Percentiles rank a stretch among this genome's conserved stretches.
Conservation (phyloP, 2,797 vertebrate species). For the Sphenopsis melanotis region DNA sequence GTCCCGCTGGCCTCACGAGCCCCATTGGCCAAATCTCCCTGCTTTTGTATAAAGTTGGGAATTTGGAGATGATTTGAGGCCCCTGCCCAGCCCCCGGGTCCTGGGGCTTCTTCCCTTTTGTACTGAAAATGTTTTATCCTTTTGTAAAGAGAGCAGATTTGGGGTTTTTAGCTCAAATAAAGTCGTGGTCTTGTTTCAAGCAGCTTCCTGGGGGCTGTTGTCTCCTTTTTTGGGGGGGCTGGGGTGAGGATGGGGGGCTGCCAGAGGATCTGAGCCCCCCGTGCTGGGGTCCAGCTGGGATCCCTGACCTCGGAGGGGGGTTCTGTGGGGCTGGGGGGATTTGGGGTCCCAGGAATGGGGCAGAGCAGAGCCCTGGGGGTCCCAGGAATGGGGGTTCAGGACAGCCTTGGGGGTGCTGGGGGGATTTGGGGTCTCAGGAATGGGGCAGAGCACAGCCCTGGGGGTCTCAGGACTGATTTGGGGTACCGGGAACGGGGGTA, state of each 20-base stretch:
- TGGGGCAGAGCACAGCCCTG: too few relatives aligned
- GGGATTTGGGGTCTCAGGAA: too few relatives aligned
- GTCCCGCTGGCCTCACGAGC: not conserved
- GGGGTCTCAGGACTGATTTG: too few relatives aligned
- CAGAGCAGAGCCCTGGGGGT: not conserved
- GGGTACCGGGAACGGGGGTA: too few relatives aligned
- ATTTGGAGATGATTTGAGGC: not conserved
- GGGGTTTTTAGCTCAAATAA: slow-evolving; percentile 71
- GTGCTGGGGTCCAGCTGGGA: not conserved
- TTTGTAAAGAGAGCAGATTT: slow-evolving; percentile 64
- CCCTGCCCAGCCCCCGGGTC: not conserved
- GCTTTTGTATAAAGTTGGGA: slow-evolving; percentile 35
- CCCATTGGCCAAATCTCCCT: not conserved
- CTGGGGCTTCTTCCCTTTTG: slow-evolving; percentile 18
- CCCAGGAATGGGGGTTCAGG: too few relatives aligned
- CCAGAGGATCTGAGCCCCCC: fast-evolving
- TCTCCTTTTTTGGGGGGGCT: not conserved
- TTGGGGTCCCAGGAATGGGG: not conserved
- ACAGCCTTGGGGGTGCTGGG: too few relatives aligned
- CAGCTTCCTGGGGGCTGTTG: not conserved
- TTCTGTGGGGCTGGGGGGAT: not conserved
- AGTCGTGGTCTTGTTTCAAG: slow-evolving; percentile 61
- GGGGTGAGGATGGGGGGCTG: not conserved
- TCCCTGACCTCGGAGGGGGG: not conserved
- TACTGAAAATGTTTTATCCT: slow-evolving; percentile 67